Conservation (phyloP, 2,888 invertebrate genomes). For the Pelosia muscerda region DNA sequence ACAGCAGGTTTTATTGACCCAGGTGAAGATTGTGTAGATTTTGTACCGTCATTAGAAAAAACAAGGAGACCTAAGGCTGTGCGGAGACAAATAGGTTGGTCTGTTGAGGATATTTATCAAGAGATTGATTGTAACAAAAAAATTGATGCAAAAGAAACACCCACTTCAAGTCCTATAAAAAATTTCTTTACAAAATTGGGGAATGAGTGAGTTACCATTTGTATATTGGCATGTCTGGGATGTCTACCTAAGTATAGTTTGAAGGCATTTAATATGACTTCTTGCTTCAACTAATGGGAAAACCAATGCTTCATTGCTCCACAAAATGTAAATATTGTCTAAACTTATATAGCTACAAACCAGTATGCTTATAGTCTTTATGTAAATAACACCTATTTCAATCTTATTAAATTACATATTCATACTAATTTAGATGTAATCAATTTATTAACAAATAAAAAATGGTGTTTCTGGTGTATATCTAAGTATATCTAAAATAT, state of each 20-base stretch:
- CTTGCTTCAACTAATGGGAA: slow-evolving; percentile 48
- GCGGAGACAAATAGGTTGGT: slow-evolving; percentile 83
- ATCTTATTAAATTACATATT: background rate
- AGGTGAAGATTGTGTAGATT: slow-evolving; percentile 77
- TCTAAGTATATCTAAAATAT: background rate
- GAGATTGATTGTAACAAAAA: slow-evolving; percentile 82
- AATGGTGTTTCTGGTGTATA: background rate
- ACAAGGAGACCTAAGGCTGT: slow-evolving; percentile 75
- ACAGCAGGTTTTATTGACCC: slow-evolving; percentile 61
- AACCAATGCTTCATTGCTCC: slow-evolving; percentile 47
- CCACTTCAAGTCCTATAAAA: slow-evolving; percentile 80
- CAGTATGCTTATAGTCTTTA: slow-evolving; percentile 10
- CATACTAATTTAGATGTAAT: background rate
- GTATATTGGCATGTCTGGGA: slow-evolving; percentile 76
- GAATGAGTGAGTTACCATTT: slow-evolving; percentile 80
- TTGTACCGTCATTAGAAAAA: slow-evolving; percentile 76
- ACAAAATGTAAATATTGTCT: slow-evolving; percentile 14
- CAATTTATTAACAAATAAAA: background rate
- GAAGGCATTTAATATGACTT: slow-evolving; percentile 41
- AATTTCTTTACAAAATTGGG: slow-evolving; percentile 79
- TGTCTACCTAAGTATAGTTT: slow-evolving; percentile 49
- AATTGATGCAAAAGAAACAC: slow-evolving; percentile 73
- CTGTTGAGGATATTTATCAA: slow-evolving; percentile 83
- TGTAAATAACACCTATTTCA: background rate
- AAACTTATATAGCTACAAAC: slow-evolving; percentile 3